Evolutionary conservation across 2,113 vertebrate species (phyloP).

Genomic region (Pelobates fuscus): DNA sequence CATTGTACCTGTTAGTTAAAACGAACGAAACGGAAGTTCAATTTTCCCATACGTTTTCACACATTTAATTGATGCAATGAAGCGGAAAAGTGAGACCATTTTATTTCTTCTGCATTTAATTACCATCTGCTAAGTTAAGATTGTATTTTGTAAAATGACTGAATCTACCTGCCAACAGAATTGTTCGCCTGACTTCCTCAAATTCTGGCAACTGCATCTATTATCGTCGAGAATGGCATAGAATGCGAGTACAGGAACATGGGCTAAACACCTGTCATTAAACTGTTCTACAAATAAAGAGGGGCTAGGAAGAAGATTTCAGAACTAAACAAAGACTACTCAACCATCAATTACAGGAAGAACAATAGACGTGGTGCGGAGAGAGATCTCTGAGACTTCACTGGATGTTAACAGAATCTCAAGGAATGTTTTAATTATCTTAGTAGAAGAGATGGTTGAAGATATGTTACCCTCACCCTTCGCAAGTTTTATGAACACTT

Average conservation of each 20-base stretch:
- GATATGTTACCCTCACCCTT: too few species aligned
- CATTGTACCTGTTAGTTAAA: slow-evolving; percentile 36
- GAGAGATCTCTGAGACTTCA: background rate
- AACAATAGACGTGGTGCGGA: too few species aligned
- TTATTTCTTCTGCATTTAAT: slow-evolving; percentile 69
- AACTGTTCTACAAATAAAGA: slow-evolving; percentile 61
- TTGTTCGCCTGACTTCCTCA: slow-evolving; percentile 64
- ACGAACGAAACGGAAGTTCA: slow-evolving; percentile 55
- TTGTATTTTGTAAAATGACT: slow-evolving; percentile 66
- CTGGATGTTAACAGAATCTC: background rate
- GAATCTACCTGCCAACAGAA: slow-evolving; percentile 66
- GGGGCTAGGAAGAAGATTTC: slow-evolving; percentile 52
- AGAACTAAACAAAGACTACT: background rate
- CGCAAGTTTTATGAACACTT: too few species aligned
- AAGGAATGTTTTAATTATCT: background rate
- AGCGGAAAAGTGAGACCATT: slow-evolving; percentile 65
- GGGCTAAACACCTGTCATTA: slow-evolving; percentile 65
- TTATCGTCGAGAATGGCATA: slow-evolving; percentile 63
- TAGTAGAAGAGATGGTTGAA: too few species aligned
- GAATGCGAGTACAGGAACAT: slow-evolving; percentile 64
- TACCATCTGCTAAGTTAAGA: slow-evolving; percentile 68
- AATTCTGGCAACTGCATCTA: slow-evolving; percentile 63
- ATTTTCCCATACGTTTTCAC: slow-evolving; percentile 57
- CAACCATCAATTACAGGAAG: background rate
- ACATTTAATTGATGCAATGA: slow-evolving; percentile 64